These are phyloP conservation scores for Plebejus anna DNA, from an alignment of 2,888 invertebrate species.

Conservation along the genomic window DNA sequence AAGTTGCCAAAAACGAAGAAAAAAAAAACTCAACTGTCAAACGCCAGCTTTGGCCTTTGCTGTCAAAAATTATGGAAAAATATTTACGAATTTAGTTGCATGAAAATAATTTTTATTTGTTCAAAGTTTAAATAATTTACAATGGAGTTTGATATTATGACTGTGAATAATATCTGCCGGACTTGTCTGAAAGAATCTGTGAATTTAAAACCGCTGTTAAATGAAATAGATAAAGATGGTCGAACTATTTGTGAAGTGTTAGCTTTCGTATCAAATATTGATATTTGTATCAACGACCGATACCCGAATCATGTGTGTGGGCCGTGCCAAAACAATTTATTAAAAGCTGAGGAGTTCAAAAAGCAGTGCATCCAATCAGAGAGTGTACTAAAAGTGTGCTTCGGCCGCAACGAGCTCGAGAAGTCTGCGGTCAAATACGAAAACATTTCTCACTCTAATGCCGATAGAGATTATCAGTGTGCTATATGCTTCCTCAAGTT, in stretches of 20 bases:
- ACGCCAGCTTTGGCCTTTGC: not conserved
- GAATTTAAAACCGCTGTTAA: constrained; percentile 52
- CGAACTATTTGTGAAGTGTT: constrained; percentile 53
- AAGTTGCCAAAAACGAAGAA: too few relatives aligned
- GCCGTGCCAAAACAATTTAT: constrained; percentile 54
- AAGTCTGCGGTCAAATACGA: constrained; percentile 34
- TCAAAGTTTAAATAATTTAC: constrained; percentile 22
- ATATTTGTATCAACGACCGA: constrained; percentile 49
- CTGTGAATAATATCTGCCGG: constrained; percentile 52
- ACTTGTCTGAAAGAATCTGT: constrained; percentile 52
- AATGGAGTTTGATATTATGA: constrained; percentile 33
- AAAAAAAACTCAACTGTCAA: not conserved
- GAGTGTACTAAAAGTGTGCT: constrained; percentile 48
- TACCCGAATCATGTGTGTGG: constrained; percentile 63
- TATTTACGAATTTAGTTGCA: not conserved
- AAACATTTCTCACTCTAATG: constrained; percentile 31
- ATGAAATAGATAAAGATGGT: constrained; percentile 48
- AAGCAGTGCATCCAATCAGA: constrained; percentile 60
- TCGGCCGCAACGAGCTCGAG: constrained; percentile 32
- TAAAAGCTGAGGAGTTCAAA: constrained; percentile 58
- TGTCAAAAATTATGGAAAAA: not conserved
- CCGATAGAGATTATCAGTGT: constrained; percentile 38
- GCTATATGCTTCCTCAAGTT: constrained; percentile 40
- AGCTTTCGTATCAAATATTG: constrained; percentile 52
- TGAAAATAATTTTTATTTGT: not conserved